A percentile compares a stretch with the other conserved stretches of the same genome.
phyloP scores from a whole-genome alignment of 2,113 vertebrate genomes.

The Riparia riparia region DNA sequence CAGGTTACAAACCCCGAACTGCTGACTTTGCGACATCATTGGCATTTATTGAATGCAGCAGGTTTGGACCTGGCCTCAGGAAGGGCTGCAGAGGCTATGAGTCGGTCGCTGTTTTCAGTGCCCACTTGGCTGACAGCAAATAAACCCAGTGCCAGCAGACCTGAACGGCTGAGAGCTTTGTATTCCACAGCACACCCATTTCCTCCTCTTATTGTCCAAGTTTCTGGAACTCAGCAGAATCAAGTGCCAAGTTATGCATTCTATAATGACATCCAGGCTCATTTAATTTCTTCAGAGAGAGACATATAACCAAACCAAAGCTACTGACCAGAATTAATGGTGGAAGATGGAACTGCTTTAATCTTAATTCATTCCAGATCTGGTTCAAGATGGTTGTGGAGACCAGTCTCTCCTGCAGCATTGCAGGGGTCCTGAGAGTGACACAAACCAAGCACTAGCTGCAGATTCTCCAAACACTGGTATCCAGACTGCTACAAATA shows the following conservation, averaged over 20 bases:
- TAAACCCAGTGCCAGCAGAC: neutral
- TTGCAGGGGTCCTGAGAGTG: conserved; percentile 72
- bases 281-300: neutral
- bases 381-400: conserved; percentile 82
- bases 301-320: neutral
- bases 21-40: fast-evolving
- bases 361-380: conserved; percentile 70
- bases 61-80: neutral
- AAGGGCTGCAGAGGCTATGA: neutral
- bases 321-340: neutral
- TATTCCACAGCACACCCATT: neutral
- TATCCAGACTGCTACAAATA: neutral
- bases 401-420: conserved; percentile 73
- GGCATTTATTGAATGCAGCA: neutral
- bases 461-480: fast-evolving
- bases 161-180: neutral
- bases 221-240: neutral
- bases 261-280: neutral
- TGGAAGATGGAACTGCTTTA: neutral
- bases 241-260: neutral
- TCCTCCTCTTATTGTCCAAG: neutral
- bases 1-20: neutral
- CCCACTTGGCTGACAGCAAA: neutral
- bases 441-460: conserved; percentile 64
- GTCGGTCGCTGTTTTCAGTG: neutral